Conservation (phyloP, 2,113 vertebrate genomes). For the Dunckerocampus dactyliophorus region DNA sequence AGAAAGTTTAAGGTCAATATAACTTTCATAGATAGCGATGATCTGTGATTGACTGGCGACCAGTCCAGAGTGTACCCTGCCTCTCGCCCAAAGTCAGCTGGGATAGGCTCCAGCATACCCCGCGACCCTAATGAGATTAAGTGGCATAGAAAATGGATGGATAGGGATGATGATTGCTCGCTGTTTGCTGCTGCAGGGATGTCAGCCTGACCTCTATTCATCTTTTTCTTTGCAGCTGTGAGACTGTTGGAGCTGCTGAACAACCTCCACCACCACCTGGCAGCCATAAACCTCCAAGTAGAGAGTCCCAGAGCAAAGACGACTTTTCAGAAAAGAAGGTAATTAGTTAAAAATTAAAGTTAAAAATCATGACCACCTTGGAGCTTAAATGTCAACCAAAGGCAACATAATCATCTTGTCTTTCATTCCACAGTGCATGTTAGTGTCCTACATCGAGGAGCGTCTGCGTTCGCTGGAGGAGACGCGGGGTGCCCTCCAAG, state of each 20-base stretch:
- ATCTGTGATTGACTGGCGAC: no score
- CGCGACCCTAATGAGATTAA: no score
- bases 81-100: no score
- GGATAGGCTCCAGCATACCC: no score
- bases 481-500: slow-evolving; percentile 61
- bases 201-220: not conserved
- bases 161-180: not conserved
- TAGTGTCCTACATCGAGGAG: slow-evolving; percentile 68
- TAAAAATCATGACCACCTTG: not conserved
- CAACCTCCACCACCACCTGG: slow-evolving; percentile 9
- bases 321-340: slow-evolving; percentile 80
- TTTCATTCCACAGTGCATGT: slow-evolving; percentile 64
- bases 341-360: no score
- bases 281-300: slow-evolving; percentile 6
- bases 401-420: not conserved
- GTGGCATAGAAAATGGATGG: no score
- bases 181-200: not conserved
- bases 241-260: slow-evolving; percentile 24
- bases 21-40: not conserved
- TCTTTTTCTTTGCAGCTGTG: slow-evolving; percentile 47
- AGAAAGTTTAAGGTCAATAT: not conserved
- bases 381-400: not conserved
- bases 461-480: slow-evolving; percentile 68
- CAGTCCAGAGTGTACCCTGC: no score
- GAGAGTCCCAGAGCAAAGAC: slow-evolving; percentile 31